Percentiles rank a stretch among this genome's conserved stretches.
phyloP scores from a whole-genome alignment of 2,888 invertebrate species.

The Zaprionus bogoriensis region DNA sequence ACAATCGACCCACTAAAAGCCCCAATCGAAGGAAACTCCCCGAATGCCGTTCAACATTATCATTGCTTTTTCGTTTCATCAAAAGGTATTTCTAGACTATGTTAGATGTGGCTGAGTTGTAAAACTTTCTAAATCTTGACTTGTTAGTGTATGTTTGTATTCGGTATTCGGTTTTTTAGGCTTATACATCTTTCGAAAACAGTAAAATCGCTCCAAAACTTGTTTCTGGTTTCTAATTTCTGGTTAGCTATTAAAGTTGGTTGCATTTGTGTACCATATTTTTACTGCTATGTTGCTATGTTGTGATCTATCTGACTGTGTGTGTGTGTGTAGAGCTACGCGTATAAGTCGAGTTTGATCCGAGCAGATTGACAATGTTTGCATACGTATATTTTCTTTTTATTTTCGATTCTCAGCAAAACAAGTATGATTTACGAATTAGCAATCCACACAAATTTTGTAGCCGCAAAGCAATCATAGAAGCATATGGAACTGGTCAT shows the following conservation, averaged over 20 bases:
- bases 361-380: conserved; percentile 44
- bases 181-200: conserved; percentile 74
- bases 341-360: conserved; percentile 2
- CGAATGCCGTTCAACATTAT: conserved; percentile 2
- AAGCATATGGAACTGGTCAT: too few species aligned
- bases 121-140: conserved; percentile 70
- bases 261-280: conserved; percentile 28
- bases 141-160: conserved; percentile 33
- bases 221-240: conserved; percentile 47
- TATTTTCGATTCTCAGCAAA: conserved; percentile 10
- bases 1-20: background rate
- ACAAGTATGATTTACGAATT: conserved; percentile 9
- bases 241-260: conserved; percentile 58
- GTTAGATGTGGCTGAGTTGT: conserved; percentile 45
- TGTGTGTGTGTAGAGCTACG: conserved; percentile 14
- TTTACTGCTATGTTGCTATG: conserved; percentile 19
- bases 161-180: conserved; percentile 30
- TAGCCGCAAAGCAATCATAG: too few species aligned
- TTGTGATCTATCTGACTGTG: conserved; percentile 9
- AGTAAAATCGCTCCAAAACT: conserved; percentile 81
- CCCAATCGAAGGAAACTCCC: background rate
- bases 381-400: conserved; percentile 14
- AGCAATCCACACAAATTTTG: too few species aligned
- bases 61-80: conserved; percentile 1
- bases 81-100: background rate